Percentiles rank a stretch among this genome's conserved stretches.
Conservation (phyloP, 2,888 invertebrate species). For the Nineta flava region DNA sequence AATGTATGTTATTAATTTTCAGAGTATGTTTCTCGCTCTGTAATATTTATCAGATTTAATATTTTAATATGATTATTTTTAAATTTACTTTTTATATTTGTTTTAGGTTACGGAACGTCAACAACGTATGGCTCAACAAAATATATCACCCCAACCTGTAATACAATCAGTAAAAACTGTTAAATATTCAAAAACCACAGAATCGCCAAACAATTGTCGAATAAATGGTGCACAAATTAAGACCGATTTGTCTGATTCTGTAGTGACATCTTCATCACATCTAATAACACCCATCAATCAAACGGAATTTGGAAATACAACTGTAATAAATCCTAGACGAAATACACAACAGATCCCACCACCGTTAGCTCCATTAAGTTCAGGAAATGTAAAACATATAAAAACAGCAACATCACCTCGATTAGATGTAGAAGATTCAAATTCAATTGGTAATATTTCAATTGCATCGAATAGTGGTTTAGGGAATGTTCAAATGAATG, state of each 20-base stretch:
- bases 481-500: slow-evolving; percentile 29
- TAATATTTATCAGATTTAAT: too few species aligned
- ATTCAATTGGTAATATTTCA: slow-evolving; percentile 35
- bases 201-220: slow-evolving; percentile 19
- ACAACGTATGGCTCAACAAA: slow-evolving; percentile 34
- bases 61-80: too few species aligned
- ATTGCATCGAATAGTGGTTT: slow-evolving; percentile 38
- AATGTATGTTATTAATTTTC: too few species aligned
- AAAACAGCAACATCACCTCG: slow-evolving; percentile 16
- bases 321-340: background rate
- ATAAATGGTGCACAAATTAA: slow-evolving; percentile 26
- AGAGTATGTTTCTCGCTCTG: too few species aligned
- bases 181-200: slow-evolving; percentile 19
- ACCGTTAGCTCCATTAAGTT: slow-evolving; percentile 28
- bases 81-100: too few species aligned
- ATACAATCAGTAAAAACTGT: slow-evolving; percentile 20
- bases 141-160: slow-evolving; percentile 20
- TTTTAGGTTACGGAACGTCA: slow-evolving; percentile 50
- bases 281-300: slow-evolving; percentile 2
- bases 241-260: slow-evolving; percentile 23
- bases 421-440: slow-evolving; percentile 29
- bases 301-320: background rate
- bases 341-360: slow-evolving; percentile 31
- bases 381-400: slow-evolving; percentile 14
- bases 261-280: slow-evolving; percentile 24